Evolutionary conservation across 2,113 vertebrate species (phyloP).

Genomic region (Megaceryle maxima): DNA sequence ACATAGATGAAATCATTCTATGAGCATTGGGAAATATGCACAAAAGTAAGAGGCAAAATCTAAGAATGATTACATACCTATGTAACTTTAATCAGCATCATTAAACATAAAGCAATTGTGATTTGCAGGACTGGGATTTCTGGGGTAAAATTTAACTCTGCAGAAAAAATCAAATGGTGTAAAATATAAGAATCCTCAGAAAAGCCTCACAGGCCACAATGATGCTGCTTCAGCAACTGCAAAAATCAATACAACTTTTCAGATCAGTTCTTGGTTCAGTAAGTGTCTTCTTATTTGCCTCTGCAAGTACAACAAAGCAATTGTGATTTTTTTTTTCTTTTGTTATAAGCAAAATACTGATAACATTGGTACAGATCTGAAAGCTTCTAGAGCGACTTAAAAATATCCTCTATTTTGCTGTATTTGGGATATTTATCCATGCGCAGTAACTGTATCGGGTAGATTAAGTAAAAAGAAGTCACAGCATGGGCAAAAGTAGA

Average conservation of each 20-base stretch:
- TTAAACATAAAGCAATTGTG: not conserved
- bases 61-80: not conserved
- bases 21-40: not conserved
- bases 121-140: not conserved
- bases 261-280: not conserved
- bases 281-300: not conserved
- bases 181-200: not conserved
- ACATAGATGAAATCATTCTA: not conserved
- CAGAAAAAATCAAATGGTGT: not conserved
- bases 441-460: not conserved
- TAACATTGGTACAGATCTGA: not conserved
- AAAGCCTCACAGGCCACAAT: not conserved
- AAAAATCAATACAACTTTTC: constrained; percentile 20
- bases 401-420: not conserved
- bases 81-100: not conserved
- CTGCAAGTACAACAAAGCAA: not conserved
- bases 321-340: not conserved
- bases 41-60: not conserved
- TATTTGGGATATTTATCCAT: not conserved
- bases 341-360: not conserved
- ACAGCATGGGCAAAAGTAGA: not conserved
- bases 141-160: not conserved
- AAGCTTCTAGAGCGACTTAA: not conserved
- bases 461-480: not conserved
- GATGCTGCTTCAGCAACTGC: not conserved